Evolutionary conservation across 2,888 invertebrate species (phyloP).

Genomic region (Acholoe squamosa): DNA sequence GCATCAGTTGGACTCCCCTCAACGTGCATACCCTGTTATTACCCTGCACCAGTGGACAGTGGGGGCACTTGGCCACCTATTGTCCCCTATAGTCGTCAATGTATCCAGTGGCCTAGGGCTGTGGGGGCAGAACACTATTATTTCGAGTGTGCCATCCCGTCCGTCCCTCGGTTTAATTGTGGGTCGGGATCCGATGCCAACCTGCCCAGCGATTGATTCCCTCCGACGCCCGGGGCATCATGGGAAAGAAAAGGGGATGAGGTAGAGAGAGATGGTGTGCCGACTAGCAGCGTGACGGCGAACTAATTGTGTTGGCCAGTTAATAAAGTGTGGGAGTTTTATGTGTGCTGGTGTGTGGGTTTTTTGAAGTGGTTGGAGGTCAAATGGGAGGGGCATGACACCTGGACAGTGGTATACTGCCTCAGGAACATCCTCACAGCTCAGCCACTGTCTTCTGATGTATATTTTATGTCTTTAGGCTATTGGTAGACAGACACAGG

Average conservation of each 20-base stretch:
- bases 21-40: not conserved
- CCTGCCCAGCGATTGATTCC: not conserved
- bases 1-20: not conserved
- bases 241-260: not conserved
- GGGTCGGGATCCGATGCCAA: not conserved
- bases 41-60: not conserved
- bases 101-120: not conserved
- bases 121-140: slow-evolving; percentile 8
- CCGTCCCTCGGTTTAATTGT: slow-evolving; percentile 52
- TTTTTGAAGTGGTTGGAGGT: not conserved
- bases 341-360: not conserved
- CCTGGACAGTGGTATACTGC: not conserved
- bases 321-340: not conserved
- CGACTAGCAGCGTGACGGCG: slow-evolving; percentile 20
- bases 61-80: not conserved
- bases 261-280: not conserved
- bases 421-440: not conserved
- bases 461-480: not conserved
- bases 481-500: no score
- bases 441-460: not conserved
- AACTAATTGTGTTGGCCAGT: not conserved
- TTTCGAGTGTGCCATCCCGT: slow-evolving; percentile 45
- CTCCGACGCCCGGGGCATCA: not conserved
- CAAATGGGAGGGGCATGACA: not conserved
- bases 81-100: not conserved